Evolutionary conservation across 1,140 invertebrate species (phyloP).

Genomic region (Nasonia giraulti): DNA sequence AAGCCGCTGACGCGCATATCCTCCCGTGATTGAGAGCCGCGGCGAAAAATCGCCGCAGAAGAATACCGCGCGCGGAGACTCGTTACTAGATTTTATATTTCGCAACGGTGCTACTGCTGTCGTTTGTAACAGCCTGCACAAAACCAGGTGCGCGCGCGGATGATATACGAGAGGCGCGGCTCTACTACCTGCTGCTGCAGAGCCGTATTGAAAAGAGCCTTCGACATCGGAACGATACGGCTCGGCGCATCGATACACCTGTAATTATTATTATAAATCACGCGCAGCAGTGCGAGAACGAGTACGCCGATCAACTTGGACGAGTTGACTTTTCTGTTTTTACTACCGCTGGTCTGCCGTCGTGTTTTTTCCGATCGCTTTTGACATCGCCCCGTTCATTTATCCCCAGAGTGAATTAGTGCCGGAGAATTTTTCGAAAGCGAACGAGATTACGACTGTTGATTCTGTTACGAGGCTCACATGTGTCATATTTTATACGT

Average conservation of each 20-base stretch:
- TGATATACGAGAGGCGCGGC: conserved; percentile 37
- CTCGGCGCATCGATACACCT: not conserved
- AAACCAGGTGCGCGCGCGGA: conserved; percentile 16
- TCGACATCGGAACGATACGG: not conserved
- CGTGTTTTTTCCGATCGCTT: not conserved
- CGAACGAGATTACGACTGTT: not conserved
- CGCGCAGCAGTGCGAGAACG: not conserved
- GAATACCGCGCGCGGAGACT: not conserved
- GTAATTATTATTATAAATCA: conserved; percentile 48
- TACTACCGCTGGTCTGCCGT: not conserved
- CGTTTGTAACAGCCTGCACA: conserved; percentile 43
- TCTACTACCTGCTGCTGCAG: not conserved
- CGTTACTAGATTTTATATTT: conserved; percentile 39
- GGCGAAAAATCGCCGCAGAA: not conserved
- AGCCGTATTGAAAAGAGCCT: not conserved
- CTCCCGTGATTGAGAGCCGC: not conserved
- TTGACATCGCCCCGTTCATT: conserved; percentile 23
- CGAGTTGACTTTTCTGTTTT: not conserved
- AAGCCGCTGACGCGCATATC: conserved; percentile 22
- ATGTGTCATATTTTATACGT: not conserved
- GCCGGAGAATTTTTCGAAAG: not conserved
- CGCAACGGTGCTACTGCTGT: not conserved
- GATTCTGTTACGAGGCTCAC: not conserved
- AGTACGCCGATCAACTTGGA: not conserved
- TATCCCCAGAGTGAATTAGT: conserved; percentile 1